Evolutionary conservation across 2,113 vertebrate species (phyloP).

Genomic region (Sphyrna mokarran): DNA sequence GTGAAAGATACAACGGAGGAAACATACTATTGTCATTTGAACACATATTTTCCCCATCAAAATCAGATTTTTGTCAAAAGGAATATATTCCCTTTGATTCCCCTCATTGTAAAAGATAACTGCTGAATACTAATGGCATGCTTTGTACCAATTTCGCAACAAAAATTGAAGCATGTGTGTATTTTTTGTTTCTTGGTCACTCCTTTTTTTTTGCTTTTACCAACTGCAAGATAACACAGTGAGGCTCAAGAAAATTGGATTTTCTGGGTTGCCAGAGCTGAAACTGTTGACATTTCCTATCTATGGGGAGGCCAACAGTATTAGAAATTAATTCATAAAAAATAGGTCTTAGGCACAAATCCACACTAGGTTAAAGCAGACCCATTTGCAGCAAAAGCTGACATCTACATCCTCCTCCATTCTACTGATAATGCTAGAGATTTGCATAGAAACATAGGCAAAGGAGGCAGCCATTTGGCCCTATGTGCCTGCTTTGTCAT

Average conservation of each 20-base stretch:
- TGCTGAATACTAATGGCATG: not conserved
- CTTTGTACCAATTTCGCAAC: not conserved
- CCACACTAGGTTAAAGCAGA: not conserved
- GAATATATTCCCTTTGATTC: not conserved
- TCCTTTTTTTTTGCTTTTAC: not conserved
- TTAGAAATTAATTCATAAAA: not conserved
- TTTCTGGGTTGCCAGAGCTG: not conserved
- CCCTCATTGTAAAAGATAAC: not conserved
- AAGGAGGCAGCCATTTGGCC: no score
- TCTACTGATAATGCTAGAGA: not conserved
- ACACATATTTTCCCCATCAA: not conserved
- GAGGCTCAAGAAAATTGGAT: not conserved
- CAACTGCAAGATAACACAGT: not conserved
- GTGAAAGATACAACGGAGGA: not conserved
- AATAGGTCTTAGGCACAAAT: not conserved
- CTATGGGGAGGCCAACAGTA: not conserved
- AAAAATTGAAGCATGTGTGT: not conserved
- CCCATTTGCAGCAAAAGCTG: not conserved
- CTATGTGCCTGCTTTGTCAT: no score
- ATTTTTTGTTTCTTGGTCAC: not conserved
- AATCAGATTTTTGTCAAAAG: not conserved
- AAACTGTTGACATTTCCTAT: not conserved
- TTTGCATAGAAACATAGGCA: no score
- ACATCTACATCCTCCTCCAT: not conserved
- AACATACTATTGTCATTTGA: not conserved